Conservation (phyloP, 2,797 vertebrate species). For the Chlorospingus flavigularis region DNA sequence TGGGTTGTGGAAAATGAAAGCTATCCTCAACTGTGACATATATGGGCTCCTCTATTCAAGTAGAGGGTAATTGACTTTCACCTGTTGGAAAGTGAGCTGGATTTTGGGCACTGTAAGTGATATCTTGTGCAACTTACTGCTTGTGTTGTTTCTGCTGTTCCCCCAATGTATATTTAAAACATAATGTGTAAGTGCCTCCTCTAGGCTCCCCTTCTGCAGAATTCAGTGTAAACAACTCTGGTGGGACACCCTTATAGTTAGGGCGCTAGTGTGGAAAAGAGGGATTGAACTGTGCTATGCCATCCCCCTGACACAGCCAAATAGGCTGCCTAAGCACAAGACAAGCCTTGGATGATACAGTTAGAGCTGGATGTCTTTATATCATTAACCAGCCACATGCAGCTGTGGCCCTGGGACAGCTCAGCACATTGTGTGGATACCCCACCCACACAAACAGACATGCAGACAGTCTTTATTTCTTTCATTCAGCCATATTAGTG, state of each 20-base stretch:
- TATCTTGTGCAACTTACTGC: background rate
- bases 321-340: background rate
- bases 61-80: background rate
- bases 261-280: background rate
- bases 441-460: background rate
- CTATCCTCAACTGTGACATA: background rate
- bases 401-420: background rate
- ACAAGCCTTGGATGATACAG: background rate
- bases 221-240: background rate
- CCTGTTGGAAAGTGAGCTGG: background rate
- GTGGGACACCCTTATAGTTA: background rate
- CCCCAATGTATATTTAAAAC: background rate
- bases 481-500: background rate
- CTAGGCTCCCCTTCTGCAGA: background rate
- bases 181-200: accelerated
- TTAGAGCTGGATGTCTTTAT: background rate
- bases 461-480: background rate
- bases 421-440: background rate
- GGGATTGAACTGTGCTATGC: background rate
- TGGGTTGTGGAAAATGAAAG: background rate
- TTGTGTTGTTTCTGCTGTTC: background rate
- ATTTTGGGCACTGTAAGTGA: background rate
- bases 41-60: background rate
- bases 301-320: background rate
- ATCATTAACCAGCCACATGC: background rate